Base-by-base conservation (phyloP, 2,113 vertebrate species). In the Carassius auratus region DNA sequence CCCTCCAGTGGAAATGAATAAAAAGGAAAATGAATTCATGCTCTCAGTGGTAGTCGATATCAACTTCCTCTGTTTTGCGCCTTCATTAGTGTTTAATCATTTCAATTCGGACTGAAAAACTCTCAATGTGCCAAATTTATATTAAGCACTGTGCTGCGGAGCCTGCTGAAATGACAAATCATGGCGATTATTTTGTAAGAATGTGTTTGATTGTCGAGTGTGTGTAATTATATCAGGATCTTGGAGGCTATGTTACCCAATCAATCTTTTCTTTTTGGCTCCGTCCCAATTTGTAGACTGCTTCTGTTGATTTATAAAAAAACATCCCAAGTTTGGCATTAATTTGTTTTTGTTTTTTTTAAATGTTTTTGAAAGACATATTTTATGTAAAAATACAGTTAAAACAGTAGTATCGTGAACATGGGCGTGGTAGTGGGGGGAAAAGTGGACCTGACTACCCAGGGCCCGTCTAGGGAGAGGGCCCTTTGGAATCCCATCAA, bases 11-110 rank as follows among this genome's bases (percentile, higher is more conserved):
- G 69, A 78, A 89, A 90, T 86, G 50, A 91, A 86, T 78, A 71
- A 68, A 89, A 86, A 89, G 80, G 81, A 84, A 87, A 89, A 90
- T 92, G 85, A 86, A 91, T 90, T 77, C 84, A 76, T 86, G 85
- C 69, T 30, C 88, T 90, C 76, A 0, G 62, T 38, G 87, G 84
- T 87, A 86, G 79, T 17, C 13, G 8, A 57, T 89, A 90, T 89
- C 26, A 88, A 91, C 88, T 87, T 85, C 74, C 90, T 78, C 73
- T 88, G 78, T 86, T 86, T 84, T 48, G 66, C 61, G 74, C 87
- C 23, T 75, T 1, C 45, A 84, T 84, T 85, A 92, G 88, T 89
- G 59, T 57, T 57, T 57, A 71, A 57, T 73, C 50, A 83, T 23
- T 57, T 23, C 38, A 30, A 15, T 38, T 80, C 78, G 14, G 78